Conservation (phyloP, 2,113 vertebrate species). For the Chelonoidis abingdonii region DNA sequence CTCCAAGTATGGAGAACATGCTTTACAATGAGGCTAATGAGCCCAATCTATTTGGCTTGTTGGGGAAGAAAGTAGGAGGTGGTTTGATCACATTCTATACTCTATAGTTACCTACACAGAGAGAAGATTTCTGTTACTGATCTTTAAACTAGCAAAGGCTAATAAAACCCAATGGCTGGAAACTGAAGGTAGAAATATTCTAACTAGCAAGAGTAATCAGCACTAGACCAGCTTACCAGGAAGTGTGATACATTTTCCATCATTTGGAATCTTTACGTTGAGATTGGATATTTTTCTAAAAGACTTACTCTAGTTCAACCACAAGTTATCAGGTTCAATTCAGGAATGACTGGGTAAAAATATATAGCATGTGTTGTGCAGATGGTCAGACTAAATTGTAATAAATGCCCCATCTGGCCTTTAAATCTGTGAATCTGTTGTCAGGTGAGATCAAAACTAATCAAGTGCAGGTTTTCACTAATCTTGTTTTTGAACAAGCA, state of each 20-base stretch:
- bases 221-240: background rate
- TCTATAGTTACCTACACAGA: background rate
- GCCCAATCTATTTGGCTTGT: background rate
- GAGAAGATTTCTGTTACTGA: background rate
- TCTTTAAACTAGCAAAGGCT: background rate
- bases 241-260: background rate
- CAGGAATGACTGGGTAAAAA: background rate
- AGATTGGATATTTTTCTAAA: background rate
- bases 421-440: background rate
- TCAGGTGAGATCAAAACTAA: background rate
- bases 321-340: background rate
- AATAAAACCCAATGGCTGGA: background rate
- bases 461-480: background rate
- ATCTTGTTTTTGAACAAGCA: background rate
- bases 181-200: background rate
- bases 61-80: background rate
- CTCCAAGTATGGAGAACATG: background rate
- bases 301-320: background rate
- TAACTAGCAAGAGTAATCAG: background rate
- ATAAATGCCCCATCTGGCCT: background rate
- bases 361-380: background rate
- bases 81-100: background rate
- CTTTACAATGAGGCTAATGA: background rate
- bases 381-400: background rate
- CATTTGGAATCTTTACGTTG: background rate